Conservation (phyloP, 2,888 invertebrate genomes). For the Seira musarum region DNA sequence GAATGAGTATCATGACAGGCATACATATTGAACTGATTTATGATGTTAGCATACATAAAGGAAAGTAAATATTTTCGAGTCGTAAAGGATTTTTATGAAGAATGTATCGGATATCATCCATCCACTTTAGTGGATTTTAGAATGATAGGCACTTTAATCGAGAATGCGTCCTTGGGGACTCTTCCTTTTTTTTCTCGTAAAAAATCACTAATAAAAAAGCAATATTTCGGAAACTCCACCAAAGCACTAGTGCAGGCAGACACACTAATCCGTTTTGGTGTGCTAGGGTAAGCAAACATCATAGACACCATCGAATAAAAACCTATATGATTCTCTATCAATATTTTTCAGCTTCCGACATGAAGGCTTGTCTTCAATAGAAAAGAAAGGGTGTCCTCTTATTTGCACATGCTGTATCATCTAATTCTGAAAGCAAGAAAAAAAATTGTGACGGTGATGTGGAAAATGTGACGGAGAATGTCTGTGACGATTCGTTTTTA, state of each 20-base stretch:
- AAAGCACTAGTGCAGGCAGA: background rate
- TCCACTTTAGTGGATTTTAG: background rate
- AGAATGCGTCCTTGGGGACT: constrained; percentile 36
- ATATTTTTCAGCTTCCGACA: background rate
- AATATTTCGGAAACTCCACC: no score
- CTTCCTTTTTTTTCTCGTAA: background rate
- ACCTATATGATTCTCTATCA: background rate
- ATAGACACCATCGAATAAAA: no score
- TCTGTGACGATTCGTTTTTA: background rate
- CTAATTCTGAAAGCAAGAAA: background rate
- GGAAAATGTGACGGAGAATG: background rate
- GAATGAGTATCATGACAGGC: constrained; percentile 1
- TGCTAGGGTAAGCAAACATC: no score
- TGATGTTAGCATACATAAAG: background rate
- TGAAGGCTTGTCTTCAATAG: background rate
- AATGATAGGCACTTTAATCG: constrained; percentile 27
- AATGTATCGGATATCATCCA: constrained; percentile 4
- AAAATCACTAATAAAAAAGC: no score
- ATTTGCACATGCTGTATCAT: background rate
- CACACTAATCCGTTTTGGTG: no score
- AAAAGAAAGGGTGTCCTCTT: background rate
- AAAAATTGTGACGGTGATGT: background rate
- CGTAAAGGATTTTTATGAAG: background rate
- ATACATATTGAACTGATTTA: constrained; percentile 18
- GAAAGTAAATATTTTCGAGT: constrained; percentile 10